phyloP scores from a whole-genome alignment of 2,797 vertebrate genomes.

The Periparus ater region DNA sequence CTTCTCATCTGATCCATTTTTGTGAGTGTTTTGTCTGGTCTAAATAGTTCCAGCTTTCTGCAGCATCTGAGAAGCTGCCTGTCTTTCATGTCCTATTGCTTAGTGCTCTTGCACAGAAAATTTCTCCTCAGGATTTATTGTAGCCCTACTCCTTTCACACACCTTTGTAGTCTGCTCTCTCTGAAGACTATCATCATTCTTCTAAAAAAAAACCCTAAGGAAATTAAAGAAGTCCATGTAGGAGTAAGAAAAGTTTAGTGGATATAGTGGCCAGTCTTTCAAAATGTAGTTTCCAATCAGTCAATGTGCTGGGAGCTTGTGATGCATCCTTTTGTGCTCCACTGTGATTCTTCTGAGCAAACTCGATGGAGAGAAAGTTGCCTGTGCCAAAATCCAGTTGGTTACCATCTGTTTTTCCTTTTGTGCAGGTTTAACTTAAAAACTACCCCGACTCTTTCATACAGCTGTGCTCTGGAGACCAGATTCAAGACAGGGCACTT shows the following conservation, averaged over 20 bases:
- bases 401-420: background rate
- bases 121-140: background rate
- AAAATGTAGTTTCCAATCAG: background rate
- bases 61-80: background rate
- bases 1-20: background rate
- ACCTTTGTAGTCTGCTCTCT: background rate
- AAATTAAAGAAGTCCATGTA: background rate
- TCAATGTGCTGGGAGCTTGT: background rate
- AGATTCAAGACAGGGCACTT: background rate
- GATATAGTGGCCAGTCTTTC: background rate
- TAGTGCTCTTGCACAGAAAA: background rate
- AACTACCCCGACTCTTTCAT: background rate
- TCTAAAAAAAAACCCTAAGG: background rate
- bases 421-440: background rate
- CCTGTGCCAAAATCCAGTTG: background rate
- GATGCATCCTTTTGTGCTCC: background rate
- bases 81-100: background rate
- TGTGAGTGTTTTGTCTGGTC: background rate
- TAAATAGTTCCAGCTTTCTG: background rate
- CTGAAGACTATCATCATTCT: background rate
- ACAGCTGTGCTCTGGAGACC: background rate
- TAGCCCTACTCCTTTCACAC: background rate
- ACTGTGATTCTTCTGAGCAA: background rate
- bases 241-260: background rate
- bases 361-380: rapidly evolving